A percentile compares a stretch with the other conserved stretches of the same genome.
phyloP scores from a whole-genome alignment of 2,888 invertebrate species.

The Athetis lepigone region DNA sequence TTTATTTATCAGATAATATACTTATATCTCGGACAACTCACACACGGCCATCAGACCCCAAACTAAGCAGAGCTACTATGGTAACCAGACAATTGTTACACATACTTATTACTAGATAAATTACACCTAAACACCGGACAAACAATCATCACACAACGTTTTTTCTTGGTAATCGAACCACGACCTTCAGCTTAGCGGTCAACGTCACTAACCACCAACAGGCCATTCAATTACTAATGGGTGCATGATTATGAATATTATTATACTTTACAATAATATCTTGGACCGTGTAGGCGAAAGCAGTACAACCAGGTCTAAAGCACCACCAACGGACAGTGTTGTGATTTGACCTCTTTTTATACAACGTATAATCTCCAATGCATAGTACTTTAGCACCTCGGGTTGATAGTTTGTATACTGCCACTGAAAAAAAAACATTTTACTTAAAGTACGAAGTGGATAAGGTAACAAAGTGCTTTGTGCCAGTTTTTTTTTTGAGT shows the following conservation, averaged over 20 bases:
- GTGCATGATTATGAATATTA: constrained; percentile 66
- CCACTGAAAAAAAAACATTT: background rate
- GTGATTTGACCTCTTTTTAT: constrained; percentile 8
- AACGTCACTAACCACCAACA: background rate
- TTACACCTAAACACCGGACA: no score
- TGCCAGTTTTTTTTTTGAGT: background rate
- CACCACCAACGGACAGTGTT: constrained; percentile 68
- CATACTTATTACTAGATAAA: no score
- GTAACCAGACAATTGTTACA: no score
- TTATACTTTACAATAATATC: constrained; percentile 62
- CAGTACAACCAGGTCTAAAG: constrained; percentile 66
- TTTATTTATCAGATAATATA: no score
- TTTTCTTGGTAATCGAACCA: no score
- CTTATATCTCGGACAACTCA: no score
- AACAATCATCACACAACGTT: no score
- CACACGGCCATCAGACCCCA: no score
- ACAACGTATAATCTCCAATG: constrained; percentile 21
- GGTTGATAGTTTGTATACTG: background rate
- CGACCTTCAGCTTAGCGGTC: no score
- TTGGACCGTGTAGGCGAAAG: constrained; percentile 64
- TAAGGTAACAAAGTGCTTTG: background rate
- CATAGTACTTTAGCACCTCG: no score
- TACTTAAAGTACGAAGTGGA: background rate
- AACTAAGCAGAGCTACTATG: no score
- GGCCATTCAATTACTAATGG: no score